Percentiles rank a stretch among this genome's conserved stretches.
These are phyloP conservation scores for Drosophila malerkotliana DNA, from an alignment of 1,140 invertebrate species.

Conservation along the genomic window DNA sequence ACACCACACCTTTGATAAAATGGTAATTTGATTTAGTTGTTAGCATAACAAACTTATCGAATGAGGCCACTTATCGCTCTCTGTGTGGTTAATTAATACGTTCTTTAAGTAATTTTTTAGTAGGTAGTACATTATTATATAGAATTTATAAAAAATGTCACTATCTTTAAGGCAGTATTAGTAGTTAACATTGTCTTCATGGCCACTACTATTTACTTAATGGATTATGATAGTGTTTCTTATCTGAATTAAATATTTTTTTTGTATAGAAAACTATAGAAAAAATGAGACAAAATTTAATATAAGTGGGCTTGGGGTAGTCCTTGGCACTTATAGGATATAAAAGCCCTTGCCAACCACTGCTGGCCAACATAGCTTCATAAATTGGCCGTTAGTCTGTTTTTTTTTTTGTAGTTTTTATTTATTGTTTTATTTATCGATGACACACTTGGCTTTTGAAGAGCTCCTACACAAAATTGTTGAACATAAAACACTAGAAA, in stretches of 20 bases:
- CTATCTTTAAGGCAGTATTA: too few species aligned
- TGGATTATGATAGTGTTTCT: background rate
- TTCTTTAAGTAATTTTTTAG: background rate
- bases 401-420: conserved; percentile 42
- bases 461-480: conserved; percentile 39
- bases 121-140: background rate
- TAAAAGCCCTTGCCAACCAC: conserved; percentile 11
- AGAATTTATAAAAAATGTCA: background rate
- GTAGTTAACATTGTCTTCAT: too few species aligned
- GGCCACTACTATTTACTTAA: too few species aligned
- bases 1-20: conserved; percentile 1
- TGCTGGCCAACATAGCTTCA: conserved; percentile 38
- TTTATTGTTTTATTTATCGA: conserved; percentile 49
- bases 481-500: conserved; percentile 59
- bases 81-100: background rate
- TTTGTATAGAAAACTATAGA: background rate
- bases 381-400: conserved; percentile 59
- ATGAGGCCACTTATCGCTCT: background rate
- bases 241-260: conserved; percentile 6
- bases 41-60: background rate
- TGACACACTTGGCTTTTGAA: conserved; percentile 60
- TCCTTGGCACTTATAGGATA: conserved; percentile 23
- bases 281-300: background rate
- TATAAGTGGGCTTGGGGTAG: conserved; percentile 30
- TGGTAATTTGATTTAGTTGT: conserved; percentile 1